Base-by-base conservation (phyloP, 2,888 invertebrate species). In the Sesamia inferens region DNA sequence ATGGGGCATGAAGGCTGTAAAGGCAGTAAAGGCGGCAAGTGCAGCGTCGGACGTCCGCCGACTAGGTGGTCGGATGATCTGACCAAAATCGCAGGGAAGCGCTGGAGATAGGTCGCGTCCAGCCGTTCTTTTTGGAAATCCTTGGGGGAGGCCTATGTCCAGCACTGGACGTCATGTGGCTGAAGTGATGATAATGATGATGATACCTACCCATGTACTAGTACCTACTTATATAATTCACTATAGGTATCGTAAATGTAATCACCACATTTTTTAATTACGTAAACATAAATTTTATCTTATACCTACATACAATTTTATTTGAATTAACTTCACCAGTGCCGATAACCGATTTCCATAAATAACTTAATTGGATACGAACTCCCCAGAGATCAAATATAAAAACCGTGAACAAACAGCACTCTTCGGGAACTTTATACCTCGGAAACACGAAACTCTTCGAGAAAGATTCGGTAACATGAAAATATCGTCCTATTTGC, bases 361-460 rank as follows among this genome's bases (percentile, higher is more conserved):
- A 16, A n/a, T 19, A 63, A 39, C 16, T 55, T 22, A 63, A 57
- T 16, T 22, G 55, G 31, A 22, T 22, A 57, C 10, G 47, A 48
- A 55, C n/a, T 42, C 5, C 16, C 19, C n/a, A 48, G 58, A 16
- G 16, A 54, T 6, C 22, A 64, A 61, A 68, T 24, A 55, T 24
- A 57, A 78, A 78, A 78, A 65, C 13, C 16, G 39, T 54, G 65
- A 68, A 73, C 48, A 68, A 79, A 73, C 55, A 42, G 14, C 51
- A 19, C 24, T 62, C 8, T 2, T 58, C n/a, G 24, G 24, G 1
- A 73, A 73, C n/a, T 62, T 66, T 39, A 57, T 71, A n/a, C 39
- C 64, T 54, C 16, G 6, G 48, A 39, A 77, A 71, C 8, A 24
- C 5, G 62, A 78, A 76, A 66, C 71, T 63, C 22, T 57, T 71